Evolutionary conservation across 2,888 invertebrate species (phyloP), one percentile per base, ranked within the genome.

Genomic region (Tribolium freemani): DNA sequence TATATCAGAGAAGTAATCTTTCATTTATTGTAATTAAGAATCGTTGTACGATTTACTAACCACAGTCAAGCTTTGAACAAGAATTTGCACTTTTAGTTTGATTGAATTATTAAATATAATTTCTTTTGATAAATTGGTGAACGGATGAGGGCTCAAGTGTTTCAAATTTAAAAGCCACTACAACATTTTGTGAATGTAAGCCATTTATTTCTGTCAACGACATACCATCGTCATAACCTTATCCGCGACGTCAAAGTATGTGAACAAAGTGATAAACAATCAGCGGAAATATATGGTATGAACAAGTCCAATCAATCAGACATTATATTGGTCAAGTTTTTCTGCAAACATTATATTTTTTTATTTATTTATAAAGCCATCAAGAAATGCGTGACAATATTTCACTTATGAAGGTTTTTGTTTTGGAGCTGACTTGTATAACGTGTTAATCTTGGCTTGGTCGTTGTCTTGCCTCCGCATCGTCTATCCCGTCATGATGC

Each of bases 241-340:
- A 9, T 8, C 13, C 26, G 53, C 58, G 53, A 60, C 53, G 69
- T 69, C 69, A 60, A 57, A 57, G 57, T 57, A 57, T 58, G 60
- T 69, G 69, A 70, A 60, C 30, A 44, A 60, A 72, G 63, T 58
- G 70, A 73, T 77, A 77, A 80, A 79, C 78, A 80, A 78, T 80
- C 74, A 76, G 71, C 75, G 75, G 75, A 77, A 75, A 78, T 75
- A 75, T 73, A 74, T 68, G 70, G 13, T 71, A 73, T 71, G 50
- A 78, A 76, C 75, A 74, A 75, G 77, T 74, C 74, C 79, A 78
- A 81, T 81, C 81, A 81, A 81, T 81, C 81, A 80, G 76, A 75
- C 75, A 75, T 75, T 75, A 71, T 76, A 73, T 75, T 76, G 70
- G 69, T 69, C 67, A 67, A 46, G 67, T 67, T 67, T 67, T 67